phyloP scores from a whole-genome alignment of 2,797 vertebrate species.

The Acestrorhynchus altus region DNA sequence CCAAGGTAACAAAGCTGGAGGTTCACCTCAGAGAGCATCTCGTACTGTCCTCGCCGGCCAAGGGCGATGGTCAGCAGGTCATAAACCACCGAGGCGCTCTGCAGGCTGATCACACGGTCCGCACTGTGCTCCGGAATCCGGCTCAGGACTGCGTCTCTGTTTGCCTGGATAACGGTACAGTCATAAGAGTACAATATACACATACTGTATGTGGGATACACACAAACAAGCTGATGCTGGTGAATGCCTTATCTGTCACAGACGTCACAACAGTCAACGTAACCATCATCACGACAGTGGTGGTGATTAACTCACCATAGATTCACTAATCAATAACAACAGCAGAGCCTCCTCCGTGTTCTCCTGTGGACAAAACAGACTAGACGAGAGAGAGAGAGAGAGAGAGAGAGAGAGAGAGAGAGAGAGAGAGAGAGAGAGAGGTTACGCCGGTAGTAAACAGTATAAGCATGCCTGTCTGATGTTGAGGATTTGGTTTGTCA shows the following conservation, averaged over 20 bases:
- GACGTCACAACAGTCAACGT: background rate
- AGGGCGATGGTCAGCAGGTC: slow-evolving; percentile 96
- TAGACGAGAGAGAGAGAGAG: too few species aligned
- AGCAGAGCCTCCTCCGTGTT: slow-evolving; percentile 98
- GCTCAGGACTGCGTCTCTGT: slow-evolving; percentile 96
- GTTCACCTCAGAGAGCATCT: slow-evolving; percentile 97
- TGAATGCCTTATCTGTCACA: too few species aligned
- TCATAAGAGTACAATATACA: slow-evolving; percentile 15
- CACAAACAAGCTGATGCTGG: background rate
- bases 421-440: too few species aligned
- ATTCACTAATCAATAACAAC: slow-evolving; percentile 96
- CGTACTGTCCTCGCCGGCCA: slow-evolving; percentile 96
- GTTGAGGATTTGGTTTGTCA: too few species aligned
- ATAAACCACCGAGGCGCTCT: slow-evolving; percentile 96
- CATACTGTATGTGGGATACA: too few species aligned
- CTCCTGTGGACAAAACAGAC: slow-evolving; percentile 98
- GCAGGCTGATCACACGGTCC: slow-evolving; percentile 95
- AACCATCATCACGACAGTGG: too few species aligned
- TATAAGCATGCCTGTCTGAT: too few species aligned
- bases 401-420: slow-evolving; percentile 9
- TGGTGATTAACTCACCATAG: slow-evolving; percentile 86
- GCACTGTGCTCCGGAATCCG: slow-evolving; percentile 96
- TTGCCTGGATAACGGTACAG: slow-evolving; percentile 69
- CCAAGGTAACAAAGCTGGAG: background rate
- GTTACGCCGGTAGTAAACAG: too few species aligned